Conservation (phyloP, 2,113 vertebrate genomes). For the Mesembrinibis cayennensis region DNA sequence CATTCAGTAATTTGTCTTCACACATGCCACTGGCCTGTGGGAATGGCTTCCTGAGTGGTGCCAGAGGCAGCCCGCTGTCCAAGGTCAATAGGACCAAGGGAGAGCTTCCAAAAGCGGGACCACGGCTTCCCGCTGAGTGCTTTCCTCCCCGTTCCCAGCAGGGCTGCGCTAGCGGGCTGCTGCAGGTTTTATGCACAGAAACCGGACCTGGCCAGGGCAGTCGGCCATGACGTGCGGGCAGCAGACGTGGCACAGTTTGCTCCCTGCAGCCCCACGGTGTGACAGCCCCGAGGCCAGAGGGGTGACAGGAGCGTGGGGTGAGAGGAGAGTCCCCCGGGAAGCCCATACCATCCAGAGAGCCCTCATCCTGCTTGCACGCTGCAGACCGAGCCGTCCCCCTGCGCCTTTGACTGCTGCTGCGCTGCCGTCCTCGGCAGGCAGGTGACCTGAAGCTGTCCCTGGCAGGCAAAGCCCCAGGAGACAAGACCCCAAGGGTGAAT, state of each 20-base stretch:
- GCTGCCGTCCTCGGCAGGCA: neutral
- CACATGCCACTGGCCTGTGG: rapidly evolving
- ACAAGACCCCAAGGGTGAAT: neutral
- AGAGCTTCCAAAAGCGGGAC: rapidly evolving
- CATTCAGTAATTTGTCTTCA: neutral
- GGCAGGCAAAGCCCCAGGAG: neutral
- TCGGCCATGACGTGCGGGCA: rapidly evolving
- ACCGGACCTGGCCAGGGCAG: neutral
- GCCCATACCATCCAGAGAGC: rapidly evolving
- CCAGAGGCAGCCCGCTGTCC: rapidly evolving
- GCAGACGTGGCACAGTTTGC: rapidly evolving
- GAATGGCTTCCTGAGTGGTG: neutral
- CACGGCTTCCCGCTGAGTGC: rapidly evolving
- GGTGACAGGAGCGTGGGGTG: rapidly evolving
- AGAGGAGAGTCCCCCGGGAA: rapidly evolving
- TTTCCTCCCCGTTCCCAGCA: neutral
- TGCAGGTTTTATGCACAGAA: rapidly evolving
- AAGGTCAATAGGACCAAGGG: neutral
- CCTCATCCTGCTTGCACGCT: rapidly evolving
- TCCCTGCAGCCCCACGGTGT: rapidly evolving
- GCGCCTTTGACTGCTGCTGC: rapidly evolving
- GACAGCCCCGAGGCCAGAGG: rapidly evolving
- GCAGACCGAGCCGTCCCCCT: rapidly evolving
- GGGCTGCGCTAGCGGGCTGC: neutral
- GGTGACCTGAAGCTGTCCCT: neutral